Evolutionary conservation across 2,888 invertebrate genomes (phyloP), one percentile per base, ranked within the genome.

Genomic region (Drosophila phalerata): DNA sequence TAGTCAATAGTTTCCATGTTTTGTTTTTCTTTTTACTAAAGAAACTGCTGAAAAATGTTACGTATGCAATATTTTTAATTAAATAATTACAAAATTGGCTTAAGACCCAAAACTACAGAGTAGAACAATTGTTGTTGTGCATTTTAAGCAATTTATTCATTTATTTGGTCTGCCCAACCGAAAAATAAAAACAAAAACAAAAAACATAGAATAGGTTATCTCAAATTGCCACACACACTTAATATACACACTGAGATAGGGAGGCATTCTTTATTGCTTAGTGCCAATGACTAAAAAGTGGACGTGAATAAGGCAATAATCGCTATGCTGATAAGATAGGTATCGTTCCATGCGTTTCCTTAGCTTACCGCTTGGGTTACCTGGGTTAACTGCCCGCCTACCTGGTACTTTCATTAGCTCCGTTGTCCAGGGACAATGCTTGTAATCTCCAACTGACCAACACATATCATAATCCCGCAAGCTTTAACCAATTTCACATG

Each of bases 291-390:
- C 55, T 74, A 71, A 69, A 70, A 81, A 75, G 60, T 69, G 57
- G 74, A 66, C 73, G 64, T 60, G 82, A 69, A 88, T 83, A 81
- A 82, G 53, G 80, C 80, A 80, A 82, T 85, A 85, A 83, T 88
- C 88, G 52, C 80, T 38, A 38, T 37, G 40, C n/a, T 47, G 83
- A 84, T 84, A 88, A 84, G 83, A 84, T 84, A 73, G 28, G 13
- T 8, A n/a, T 17, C 32, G 19, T 13, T 42, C 22, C 11, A 19
- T 32, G 15, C n/a, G n/a, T 60, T 60, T 47, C 32, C 69, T 57
- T 71, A n/a, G 22, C 10, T 52, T 40, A 48, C 38, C 3, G 32
- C 51, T 38, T 56, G 15, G 22, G 28, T 57, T 52, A 17, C 38
- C 34, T n/a, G 42, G 15, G 43, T 47, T 51, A 49, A 22, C 38